Conservation (phyloP, 1,140 invertebrate species). For the Agrypnia vestita region DNA sequence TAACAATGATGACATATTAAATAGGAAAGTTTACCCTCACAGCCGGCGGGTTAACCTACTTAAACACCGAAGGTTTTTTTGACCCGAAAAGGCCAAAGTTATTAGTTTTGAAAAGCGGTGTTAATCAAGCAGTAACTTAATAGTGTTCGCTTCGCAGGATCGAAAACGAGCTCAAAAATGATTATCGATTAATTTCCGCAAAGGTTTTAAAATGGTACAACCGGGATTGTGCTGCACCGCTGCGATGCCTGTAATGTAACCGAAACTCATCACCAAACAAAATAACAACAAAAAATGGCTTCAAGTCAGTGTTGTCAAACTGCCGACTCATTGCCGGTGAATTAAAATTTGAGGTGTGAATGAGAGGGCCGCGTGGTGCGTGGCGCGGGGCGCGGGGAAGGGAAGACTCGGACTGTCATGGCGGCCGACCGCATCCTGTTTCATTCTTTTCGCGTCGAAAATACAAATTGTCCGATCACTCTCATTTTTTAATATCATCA, state of each 20-base stretch:
- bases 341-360: slow-evolving; percentile 59
- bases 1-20: too few relatives aligned
- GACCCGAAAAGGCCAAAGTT: too few relatives aligned
- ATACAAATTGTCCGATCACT: slow-evolving; percentile 17
- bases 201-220: too few relatives aligned
- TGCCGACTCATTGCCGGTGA: slow-evolving; percentile 58
- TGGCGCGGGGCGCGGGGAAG: slow-evolving; percentile 37
- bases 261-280: slow-evolving; percentile 60
- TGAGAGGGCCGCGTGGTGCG: slow-evolving; percentile 39
- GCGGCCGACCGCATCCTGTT: slow-evolving; percentile 33
- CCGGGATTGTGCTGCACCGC: too few relatives aligned
- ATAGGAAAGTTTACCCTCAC: too few relatives aligned
- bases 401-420: neutral
- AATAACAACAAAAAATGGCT: slow-evolving; percentile 55
- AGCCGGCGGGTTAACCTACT: too few relatives aligned
- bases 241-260: slow-evolving; percentile 46
- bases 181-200: too few relatives aligned
- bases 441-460: slow-evolving; percentile 31
- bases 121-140: too few relatives aligned
- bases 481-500: slow-evolving; percentile 28
- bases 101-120: too few relatives aligned
- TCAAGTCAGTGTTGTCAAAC: slow-evolving; percentile 44
- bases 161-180: too few relatives aligned
- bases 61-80: too few relatives aligned
- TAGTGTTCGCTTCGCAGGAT: too few relatives aligned